Percentiles rank a stretch among this genome's conserved stretches.
Conservation (phyloP, 2,888 invertebrate genomes). For the Cheilosia vernalis region DNA sequence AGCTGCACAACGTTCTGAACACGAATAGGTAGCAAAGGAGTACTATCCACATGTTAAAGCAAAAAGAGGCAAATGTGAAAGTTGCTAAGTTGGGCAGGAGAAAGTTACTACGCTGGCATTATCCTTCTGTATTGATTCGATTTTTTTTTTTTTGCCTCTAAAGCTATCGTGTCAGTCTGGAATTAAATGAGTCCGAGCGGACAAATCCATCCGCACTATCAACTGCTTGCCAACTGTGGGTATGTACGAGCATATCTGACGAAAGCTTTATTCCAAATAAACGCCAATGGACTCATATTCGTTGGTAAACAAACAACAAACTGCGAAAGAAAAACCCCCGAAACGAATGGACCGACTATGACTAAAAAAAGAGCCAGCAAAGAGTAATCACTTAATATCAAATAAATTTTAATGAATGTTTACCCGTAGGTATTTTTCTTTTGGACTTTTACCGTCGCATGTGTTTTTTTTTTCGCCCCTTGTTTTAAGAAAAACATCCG, state of each 20-base stretch:
- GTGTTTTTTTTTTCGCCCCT: background rate
- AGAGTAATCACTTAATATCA: conserved; percentile 31
- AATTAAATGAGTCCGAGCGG: background rate
- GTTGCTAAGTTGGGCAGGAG: conserved; percentile 5
- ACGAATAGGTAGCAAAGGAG: conserved; percentile 17
- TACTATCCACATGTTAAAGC: background rate
- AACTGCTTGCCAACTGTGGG: no score
- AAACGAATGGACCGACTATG: background rate
- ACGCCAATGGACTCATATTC: conserved; percentile 3
- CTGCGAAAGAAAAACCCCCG: background rate
- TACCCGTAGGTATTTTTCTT: conserved; percentile 30
- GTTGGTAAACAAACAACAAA: conserved; percentile 21
- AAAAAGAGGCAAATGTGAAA: conserved; percentile 14
- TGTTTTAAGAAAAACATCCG: conserved; percentile 13
- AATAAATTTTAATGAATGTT: conserved; percentile 66
- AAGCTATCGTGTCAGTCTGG: conserved; percentile 1
- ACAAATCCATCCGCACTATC: no score
- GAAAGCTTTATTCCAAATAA: background rate
- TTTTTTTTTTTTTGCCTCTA: background rate
- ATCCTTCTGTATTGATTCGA: conserved; percentile 12
- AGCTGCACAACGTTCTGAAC: background rate
- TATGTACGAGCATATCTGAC: background rate
- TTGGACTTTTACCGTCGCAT: conserved; percentile 13
- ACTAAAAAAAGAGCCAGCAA: conserved; percentile 3
- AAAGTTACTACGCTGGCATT: conserved; percentile 9